Conservation (phyloP, 2,113 vertebrate genomes). For the Rostratula benghalensis region DNA sequence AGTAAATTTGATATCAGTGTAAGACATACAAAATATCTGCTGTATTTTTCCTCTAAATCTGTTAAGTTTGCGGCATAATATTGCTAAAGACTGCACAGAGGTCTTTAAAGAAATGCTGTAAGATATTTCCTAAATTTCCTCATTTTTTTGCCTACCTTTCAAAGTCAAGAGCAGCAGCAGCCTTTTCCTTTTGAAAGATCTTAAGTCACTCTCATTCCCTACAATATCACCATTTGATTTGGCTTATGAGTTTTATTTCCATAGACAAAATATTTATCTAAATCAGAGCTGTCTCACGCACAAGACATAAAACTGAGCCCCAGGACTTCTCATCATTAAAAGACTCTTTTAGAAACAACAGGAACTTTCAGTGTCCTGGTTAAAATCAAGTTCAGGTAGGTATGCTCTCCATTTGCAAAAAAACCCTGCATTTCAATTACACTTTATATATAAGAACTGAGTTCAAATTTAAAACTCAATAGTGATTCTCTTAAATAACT, state of each 20-base stretch:
- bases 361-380: not conserved
- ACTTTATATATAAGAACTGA: not conserved
- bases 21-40: not conserved
- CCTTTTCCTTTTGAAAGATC: not conserved
- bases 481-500: not conserved
- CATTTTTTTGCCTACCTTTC: not conserved
- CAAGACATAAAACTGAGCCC: not conserved
- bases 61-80: not conserved
- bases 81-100: not conserved
- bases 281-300: not conserved
- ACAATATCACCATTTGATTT: not conserved
- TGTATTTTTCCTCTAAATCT: not conserved
- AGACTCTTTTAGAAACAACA: not conserved
- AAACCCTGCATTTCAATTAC: not conserved
- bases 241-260: not conserved
- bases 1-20: not conserved
- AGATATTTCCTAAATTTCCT: not conserved
- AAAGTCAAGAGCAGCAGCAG: not conserved
- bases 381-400: not conserved
- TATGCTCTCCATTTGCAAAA: not conserved
- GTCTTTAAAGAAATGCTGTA: not conserved
- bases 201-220: not conserved
- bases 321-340: not conserved
- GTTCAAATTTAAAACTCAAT: not conserved
- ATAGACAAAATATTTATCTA: not conserved